phyloP scores from a whole-genome alignment of 1,140 invertebrate genomes.

The Polypedilum vanderplanki region DNA sequence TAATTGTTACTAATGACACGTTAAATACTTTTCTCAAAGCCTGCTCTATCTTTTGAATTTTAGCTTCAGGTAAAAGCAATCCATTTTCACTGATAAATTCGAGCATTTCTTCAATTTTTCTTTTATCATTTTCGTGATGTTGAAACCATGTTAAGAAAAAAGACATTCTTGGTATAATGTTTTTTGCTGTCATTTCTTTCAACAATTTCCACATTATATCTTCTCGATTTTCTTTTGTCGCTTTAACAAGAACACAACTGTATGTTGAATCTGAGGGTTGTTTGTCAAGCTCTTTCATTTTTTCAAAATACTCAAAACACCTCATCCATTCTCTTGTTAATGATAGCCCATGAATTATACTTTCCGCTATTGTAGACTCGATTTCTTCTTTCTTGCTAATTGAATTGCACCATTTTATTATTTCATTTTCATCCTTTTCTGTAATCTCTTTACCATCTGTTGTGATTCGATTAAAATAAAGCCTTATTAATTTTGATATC shows the following conservation, averaged over 20 bases:
- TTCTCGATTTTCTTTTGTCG: slow-evolving; percentile 50
- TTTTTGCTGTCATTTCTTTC: slow-evolving; percentile 42
- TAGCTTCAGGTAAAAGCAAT: not conserved
- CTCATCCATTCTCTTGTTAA: slow-evolving; percentile 56
- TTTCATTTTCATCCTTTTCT: slow-evolving; percentile 48
- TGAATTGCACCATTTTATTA: slow-evolving; percentile 50
- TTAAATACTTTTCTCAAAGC: not conserved
- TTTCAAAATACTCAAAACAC: slow-evolving; percentile 51
- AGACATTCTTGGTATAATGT: slow-evolving; percentile 34
- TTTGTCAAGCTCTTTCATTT: slow-evolving; percentile 46
- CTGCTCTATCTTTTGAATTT: not conserved
- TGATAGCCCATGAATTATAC: slow-evolving; percentile 53
- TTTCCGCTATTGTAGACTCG: slow-evolving; percentile 51
- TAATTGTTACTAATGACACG: not conserved
- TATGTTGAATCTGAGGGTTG: slow-evolving; percentile 39
- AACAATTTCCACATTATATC: slow-evolving; percentile 50
- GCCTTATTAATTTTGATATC: slow-evolving; percentile 48
- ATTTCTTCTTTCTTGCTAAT: slow-evolving; percentile 50
- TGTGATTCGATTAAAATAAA: slow-evolving; percentile 45
- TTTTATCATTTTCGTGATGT: not conserved
- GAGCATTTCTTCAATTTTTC: not conserved
- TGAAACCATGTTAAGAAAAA: slow-evolving; percentile 45
- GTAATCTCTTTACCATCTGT: slow-evolving; percentile 38
- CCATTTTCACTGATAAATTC: not conserved
- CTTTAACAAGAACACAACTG: slow-evolving; percentile 46